Conservation (phyloP, 2,888 invertebrate genomes). For the Tenthredo distinguenda region DNA sequence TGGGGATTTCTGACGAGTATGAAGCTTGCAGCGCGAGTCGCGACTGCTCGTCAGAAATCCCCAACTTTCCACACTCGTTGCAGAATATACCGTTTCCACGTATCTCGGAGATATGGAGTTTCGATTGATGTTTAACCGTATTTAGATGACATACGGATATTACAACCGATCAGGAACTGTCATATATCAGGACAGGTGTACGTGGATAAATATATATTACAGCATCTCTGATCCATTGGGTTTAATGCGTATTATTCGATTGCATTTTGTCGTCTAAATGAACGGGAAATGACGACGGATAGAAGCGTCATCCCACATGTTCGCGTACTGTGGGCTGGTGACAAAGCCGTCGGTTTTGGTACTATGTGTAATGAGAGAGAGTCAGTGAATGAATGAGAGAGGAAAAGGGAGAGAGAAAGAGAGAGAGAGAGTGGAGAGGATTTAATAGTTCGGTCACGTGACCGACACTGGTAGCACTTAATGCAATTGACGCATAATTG, state of each 20-base stretch:
- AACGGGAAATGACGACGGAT: constrained; percentile 28
- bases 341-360: constrained; percentile 6
- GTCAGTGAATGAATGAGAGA: neutral
- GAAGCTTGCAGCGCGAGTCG: no score
- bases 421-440: constrained; percentile 10
- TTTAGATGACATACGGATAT: no score
- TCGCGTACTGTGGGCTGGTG: neutral
- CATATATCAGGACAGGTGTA: no score
- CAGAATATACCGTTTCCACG: no score
- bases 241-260: constrained; percentile 27
- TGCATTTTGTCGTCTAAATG: constrained; percentile 19
- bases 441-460: constrained; percentile 43
- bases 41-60: no score
- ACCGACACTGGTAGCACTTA: constrained; percentile 44
- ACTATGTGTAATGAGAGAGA: neutral
- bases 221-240: constrained; percentile 24
- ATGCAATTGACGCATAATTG: constrained; percentile 49
- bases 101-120: no score
- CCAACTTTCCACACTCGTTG: no score
- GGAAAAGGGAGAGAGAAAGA: neutral
- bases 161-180: no score
- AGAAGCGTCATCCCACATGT: constrained; percentile 2
- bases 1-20: no score
- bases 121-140: no score
- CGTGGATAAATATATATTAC: no score